A percentile compares a stretch with the other conserved stretches of the same genome.
Conservation (phyloP, 2,888 invertebrate genomes). For the Caenorhabditis sulstoni region DNA sequence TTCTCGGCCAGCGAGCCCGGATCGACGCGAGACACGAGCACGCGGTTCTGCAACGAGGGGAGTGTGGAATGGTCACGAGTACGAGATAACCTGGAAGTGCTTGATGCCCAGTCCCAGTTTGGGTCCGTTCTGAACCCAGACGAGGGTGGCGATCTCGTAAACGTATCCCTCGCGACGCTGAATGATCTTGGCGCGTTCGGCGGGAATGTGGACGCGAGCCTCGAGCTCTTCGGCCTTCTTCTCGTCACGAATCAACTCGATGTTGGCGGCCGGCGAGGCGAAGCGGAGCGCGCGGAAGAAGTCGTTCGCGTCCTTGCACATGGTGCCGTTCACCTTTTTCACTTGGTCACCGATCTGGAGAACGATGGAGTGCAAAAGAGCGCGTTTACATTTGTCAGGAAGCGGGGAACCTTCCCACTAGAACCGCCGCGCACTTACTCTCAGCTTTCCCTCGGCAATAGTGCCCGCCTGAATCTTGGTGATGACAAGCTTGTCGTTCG, state of each 20-base stretch:
- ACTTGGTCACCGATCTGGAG: constrained; percentile 74
- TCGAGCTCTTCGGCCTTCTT: constrained; percentile 70
- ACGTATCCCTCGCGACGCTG: constrained; percentile 73
- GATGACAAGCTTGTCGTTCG: constrained; percentile 76
- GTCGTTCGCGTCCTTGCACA: constrained; percentile 66
- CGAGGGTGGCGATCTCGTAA: constrained; percentile 59
- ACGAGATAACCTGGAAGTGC: constrained; percentile 65
- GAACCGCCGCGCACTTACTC: no score
- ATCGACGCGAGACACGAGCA: constrained; percentile 72
- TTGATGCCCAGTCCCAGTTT: constrained; percentile 76
- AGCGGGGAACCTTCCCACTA: not conserved
- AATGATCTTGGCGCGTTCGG: constrained; percentile 73
- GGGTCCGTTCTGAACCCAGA: constrained; percentile 69
- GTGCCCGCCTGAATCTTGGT: constrained; percentile 75
- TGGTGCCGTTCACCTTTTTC: constrained; percentile 66
- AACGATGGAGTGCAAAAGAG: not conserved
- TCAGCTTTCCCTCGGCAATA: constrained; percentile 74
- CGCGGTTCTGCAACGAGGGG: constrained; percentile 66
- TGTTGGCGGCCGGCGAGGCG: constrained; percentile 67
- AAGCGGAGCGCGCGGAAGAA: constrained; percentile 74
- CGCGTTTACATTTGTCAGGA: not conserved
- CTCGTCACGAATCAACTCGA: constrained; percentile 64
- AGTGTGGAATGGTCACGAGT: no score
- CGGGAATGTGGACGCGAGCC: constrained; percentile 71
- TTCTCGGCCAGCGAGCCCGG: constrained; percentile 68